Base-by-base conservation (phyloP, 2,888 invertebrate genomes). In the Polyommatus iphigenia region DNA sequence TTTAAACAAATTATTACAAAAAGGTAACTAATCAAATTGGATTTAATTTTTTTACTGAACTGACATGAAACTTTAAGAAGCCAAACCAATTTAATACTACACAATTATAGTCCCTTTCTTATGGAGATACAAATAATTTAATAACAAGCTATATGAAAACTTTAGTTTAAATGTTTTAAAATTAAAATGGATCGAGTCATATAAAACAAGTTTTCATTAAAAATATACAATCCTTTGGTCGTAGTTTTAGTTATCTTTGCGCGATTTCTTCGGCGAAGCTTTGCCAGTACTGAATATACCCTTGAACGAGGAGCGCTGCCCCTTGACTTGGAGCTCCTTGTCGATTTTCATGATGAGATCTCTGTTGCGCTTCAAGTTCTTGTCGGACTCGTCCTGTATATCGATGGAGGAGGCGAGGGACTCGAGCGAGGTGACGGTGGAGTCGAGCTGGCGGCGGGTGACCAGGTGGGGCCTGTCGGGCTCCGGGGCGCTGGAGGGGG, bases 401-500 rank as follows among this genome's bases (percentile, higher is more conserved):
- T 91, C 90, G n/a, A 88, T 86, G 46, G 91, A 87, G n/a, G 90
- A 91, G 29, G 90, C 91, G 80, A 94, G 88, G 7, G 96, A 95
- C 80, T 94, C 94, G 59, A 95, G 86, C 1, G 96, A 95, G 7
- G 96, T 95, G 76, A 94, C 95, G 0, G 96, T 95, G 77, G 93
- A 93, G 77, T 80, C 84, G 24, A 89, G 81, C 62, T 85, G 83
- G 36, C 90, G 87, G 4, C 88, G 80, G 6, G 85, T 67, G n/a
- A 92, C 88, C 80, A 91, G 87, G 84, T 81, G 89, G 20, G 87
- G 85, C 62, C 83, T 84, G 5, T 77, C 71, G 15, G 81, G 72
- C 50, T 82, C 83, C 15, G 80, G 79, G 18, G 78, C 78, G 20
- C 81, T 81, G 20, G 82, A 71, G 1, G 84, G 79, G 32, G 83